Base-by-base conservation (phyloP, 2,113 vertebrate species). In the Nestor notabilis region DNA sequence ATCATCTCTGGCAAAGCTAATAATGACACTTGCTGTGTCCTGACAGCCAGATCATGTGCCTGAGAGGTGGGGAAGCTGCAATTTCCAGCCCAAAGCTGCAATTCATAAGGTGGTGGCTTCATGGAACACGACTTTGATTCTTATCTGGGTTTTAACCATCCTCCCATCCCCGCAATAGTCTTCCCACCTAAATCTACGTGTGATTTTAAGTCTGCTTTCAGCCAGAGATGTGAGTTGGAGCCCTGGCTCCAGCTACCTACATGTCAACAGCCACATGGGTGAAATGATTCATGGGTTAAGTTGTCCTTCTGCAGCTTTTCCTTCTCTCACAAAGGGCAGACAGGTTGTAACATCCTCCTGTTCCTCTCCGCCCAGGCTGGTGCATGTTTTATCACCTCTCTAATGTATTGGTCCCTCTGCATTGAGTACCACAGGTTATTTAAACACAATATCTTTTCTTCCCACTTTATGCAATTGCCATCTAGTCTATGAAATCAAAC, bases 51-150 rank as follows among this genome's bases (percentile, higher is more conserved):
- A 9, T 9, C 14, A 4, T 0, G 2, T 7, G 25, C 10, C 28
- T 2, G 8, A 25, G 82, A 58, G 37, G 50, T 37, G 37, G 49
- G 21, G 11, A 31, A n/a, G 31, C 55, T 56, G 55, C 31, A 20
- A 31, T 13, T 12, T n/a, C 14, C 25, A 39, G 29, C 24, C 17
- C 23, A 25, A 28, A 79, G 83, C 19, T 56, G 60, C 19, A 17
- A 20, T 24, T 63, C 35, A 17, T 74, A 15, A 63, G 28, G 12
- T n/a, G 20, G 4, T 49, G 56, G n/a, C 28, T 55, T 80, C 2
- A 4, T 4, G 9, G 75, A 37, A 27, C 2, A 1, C 1, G 0
- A 11, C 25, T 50, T n/a, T 0, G 0, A 10, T 66, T 61, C 46
- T 77, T 49, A 39, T 1, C 14, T 3, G 1, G 3, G 3, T 60